These are phyloP conservation scores for Antheraea pernyi DNA, from an alignment of 1,140 invertebrate genomes.

Conservation along the genomic window DNA sequence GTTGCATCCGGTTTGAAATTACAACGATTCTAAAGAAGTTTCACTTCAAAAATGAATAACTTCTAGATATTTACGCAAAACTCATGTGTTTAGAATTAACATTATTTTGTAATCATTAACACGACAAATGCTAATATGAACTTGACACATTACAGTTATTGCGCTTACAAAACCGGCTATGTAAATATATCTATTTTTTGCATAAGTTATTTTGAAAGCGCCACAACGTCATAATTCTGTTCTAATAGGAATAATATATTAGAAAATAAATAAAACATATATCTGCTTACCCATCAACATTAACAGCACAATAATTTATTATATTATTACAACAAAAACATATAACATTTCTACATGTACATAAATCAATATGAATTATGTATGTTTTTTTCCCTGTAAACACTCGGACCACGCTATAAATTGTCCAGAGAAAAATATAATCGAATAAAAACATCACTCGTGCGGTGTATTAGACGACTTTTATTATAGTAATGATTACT, in stretches of 20 bases:
- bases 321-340: neutral
- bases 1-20: no score
- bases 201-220: neutral
- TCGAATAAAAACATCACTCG: neutral
- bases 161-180: no score
- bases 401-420: neutral
- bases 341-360: neutral
- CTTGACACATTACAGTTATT: no score
- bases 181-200: no score
- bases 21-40: no score
- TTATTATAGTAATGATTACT: neutral
- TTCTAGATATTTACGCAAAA: no score
- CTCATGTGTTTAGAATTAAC: no score
- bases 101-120: no score
- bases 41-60: no score
- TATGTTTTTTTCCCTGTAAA: neutral
- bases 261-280: neutral
- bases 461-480: constrained; percentile 1
- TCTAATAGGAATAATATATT: neutral
- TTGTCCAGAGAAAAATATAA: constrained; percentile 1
- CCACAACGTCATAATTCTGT: neutral
- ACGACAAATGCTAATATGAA: no score
- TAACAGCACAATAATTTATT: neutral
- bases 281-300: neutral
- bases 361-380: neutral